These are phyloP conservation scores for Momotus momota DNA, from an alignment of 2,797 vertebrate genomes.

Conservation along the genomic window DNA sequence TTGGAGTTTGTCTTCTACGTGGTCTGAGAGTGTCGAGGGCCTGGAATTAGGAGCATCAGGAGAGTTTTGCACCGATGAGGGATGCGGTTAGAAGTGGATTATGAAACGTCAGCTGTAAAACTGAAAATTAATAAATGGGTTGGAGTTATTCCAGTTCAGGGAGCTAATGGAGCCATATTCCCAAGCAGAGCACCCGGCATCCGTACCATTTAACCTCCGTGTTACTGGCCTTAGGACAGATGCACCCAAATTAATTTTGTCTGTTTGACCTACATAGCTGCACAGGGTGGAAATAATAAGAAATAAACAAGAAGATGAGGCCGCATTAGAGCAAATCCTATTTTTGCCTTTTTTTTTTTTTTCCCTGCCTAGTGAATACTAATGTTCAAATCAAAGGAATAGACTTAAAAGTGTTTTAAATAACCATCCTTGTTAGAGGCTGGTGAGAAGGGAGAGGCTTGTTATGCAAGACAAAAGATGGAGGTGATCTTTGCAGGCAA, in stretches of 20 bases:
- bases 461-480: not conserved
- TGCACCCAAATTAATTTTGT: not conserved
- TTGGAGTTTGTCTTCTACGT: accelerated
- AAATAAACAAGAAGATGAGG: not conserved
- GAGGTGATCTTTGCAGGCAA: not conserved
- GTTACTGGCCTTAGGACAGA: not conserved
- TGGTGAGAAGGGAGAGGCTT: not conserved
- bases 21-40: not conserved
- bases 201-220: not conserved
- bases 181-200: not conserved
- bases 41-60: not conserved
- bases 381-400: constrained; percentile 53
- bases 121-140: not conserved
- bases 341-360: not conserved
- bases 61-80: not conserved
- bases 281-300: not conserved
- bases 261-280: constrained; percentile 1
- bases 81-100: not conserved
- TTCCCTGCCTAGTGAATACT: not conserved
- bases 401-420: constrained; percentile 21
- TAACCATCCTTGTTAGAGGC: not conserved
- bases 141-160: not conserved
- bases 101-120: not conserved
- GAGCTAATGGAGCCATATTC: not conserved
- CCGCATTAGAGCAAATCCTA: not conserved